These are phyloP conservation scores for Tipula vernalis DNA, from an alignment of 2,888 invertebrate species.

Conservation along the genomic window DNA sequence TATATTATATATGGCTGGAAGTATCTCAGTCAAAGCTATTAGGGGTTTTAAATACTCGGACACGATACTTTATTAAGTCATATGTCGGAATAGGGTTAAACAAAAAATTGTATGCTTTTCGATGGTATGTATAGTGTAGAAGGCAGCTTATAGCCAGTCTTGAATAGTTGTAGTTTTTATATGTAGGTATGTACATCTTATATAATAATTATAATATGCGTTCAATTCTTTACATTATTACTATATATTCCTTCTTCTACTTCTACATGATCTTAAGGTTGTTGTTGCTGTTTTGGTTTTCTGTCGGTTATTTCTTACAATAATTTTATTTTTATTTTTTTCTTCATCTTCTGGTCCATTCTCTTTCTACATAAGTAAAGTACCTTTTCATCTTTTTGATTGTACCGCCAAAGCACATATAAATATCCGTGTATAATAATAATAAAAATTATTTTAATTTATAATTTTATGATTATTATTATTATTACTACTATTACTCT, in stretches of 20 bases:
- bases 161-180: background rate
- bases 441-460: background rate
- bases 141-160: background rate
- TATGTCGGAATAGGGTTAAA: background rate
- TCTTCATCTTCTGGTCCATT: background rate
- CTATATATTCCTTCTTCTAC: background rate
- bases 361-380: conserved; percentile 4
- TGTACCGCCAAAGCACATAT: background rate
- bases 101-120: background rate
- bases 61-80: background rate
- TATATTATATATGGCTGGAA: background rate
- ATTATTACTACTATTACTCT: background rate
- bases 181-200: background rate
- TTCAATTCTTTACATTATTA: background rate
- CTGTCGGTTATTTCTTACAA: background rate
- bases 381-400: background rate
- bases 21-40: background rate
- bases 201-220: conserved; percentile 4
- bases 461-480: background rate
- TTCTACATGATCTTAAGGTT: background rate
- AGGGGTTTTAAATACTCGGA: background rate
- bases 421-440: background rate
- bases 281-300: background rate
- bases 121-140: background rate
- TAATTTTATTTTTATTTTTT: background rate